Percentiles rank a stretch among this genome's conserved stretches.
Conservation (phyloP, 2,888 invertebrate genomes). For the Amphipyra berbera region DNA sequence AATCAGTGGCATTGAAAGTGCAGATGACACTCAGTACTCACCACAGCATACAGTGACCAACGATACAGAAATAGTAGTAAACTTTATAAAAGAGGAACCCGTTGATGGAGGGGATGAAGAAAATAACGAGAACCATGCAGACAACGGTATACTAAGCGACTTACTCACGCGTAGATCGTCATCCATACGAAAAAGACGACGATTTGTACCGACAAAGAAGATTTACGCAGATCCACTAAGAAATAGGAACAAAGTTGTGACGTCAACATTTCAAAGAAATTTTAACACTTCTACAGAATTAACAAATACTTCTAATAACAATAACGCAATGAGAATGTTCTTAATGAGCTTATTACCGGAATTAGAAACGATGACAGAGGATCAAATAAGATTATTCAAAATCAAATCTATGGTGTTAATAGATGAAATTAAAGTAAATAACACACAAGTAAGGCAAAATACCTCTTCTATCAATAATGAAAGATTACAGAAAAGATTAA, state of each 20-base stretch:
- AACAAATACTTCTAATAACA: slow-evolving; percentile 6
- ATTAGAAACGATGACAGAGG: slow-evolving; percentile 65
- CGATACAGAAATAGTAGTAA: slow-evolving; percentile 24
- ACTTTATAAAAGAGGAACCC: slow-evolving; percentile 53
- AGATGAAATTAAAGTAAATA: slow-evolving; percentile 61
- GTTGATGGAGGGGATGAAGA: slow-evolving; percentile 30
- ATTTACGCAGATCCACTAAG: slow-evolving; percentile 18
- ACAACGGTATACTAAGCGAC: slow-evolving; percentile 39
- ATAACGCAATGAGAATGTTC: slow-evolving; percentile 58
- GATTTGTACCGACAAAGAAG: slow-evolving; percentile 42
- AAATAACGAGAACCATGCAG: slow-evolving; percentile 20
- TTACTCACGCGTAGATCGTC: slow-evolving; percentile 27
- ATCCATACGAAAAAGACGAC: slow-evolving; percentile 38
- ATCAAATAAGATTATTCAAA: slow-evolving; percentile 65
- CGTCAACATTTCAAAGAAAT: slow-evolving; percentile 15
- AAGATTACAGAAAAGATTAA: slow-evolving; percentile 61
- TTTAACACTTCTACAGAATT: neutral
- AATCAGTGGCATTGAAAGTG: slow-evolving; percentile 35
- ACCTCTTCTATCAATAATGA: slow-evolving; percentile 32
- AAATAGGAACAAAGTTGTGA: slow-evolving; percentile 12
- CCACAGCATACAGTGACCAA: slow-evolving; percentile 14
- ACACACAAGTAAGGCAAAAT: slow-evolving; percentile 32
- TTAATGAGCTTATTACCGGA: slow-evolving; percentile 66
- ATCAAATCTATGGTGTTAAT: slow-evolving; percentile 66
- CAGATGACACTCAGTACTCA: slow-evolving; percentile 42